Conservation (phyloP, 2,888 invertebrate genomes). For the Chymomyza fuscimana region DNA sequence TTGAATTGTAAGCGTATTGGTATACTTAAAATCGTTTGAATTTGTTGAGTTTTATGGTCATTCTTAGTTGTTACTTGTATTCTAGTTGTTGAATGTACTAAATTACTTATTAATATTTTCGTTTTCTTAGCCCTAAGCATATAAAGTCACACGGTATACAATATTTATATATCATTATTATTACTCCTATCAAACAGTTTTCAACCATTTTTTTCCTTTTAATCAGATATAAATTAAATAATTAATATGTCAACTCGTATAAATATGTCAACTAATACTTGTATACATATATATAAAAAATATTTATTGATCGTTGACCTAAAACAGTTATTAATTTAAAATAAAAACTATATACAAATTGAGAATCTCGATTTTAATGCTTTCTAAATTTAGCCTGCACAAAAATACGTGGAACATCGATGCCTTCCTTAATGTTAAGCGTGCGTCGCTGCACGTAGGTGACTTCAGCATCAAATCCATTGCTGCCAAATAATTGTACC, state of each 20-base stretch:
- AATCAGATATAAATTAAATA: not conserved
- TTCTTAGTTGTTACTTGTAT: conserved; percentile 49
- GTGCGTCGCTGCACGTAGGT: conserved; percentile 94
- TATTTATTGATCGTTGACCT: conserved; percentile 76
- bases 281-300: conserved; percentile 39
- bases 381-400: conserved; percentile 93
- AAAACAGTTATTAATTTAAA: conserved; percentile 62
- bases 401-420: conserved; percentile 95
- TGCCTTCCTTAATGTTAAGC: conserved; percentile 93
- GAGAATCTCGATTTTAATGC: not conserved
- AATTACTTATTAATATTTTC: conserved; percentile 40
- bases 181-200: not conserved
- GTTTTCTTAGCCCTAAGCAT: conserved; percentile 45
- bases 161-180: not conserved
- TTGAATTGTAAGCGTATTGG: conserved; percentile 31
- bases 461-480: conserved; percentile 85
- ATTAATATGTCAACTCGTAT: conserved; percentile 8
- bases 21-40: conserved; percentile 42
- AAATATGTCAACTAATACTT: conserved; percentile 48
- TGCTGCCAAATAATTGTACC: conserved; percentile 83
- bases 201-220: conserved; percentile 27
- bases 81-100: conserved; percentile 51
- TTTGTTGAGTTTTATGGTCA: conserved; percentile 51
- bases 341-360: conserved; percentile 39
- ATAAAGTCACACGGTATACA: conserved; percentile 20